Base-by-base conservation (phyloP, 1,140 invertebrate species). In the Doryteuthis pealeii region DNA sequence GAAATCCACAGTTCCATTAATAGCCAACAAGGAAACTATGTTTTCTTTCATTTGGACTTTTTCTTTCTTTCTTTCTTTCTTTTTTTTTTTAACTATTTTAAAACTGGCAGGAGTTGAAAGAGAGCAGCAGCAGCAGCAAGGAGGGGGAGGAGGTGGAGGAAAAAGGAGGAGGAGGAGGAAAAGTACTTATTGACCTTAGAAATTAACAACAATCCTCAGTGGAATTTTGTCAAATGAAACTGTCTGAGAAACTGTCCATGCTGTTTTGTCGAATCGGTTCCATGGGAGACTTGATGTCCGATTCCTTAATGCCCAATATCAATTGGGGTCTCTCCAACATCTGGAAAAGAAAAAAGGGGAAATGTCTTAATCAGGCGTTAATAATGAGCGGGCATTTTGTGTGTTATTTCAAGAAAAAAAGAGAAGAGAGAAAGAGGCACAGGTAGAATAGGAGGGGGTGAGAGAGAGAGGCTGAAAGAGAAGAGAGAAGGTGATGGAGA, bases 191-290 rank as follows among this genome's bases (percentile, higher is more conserved):
- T 70, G 35, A 33, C 66, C 22, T 33, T 28, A 35, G 33, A 43
- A 6, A 70, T 33, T 43, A n/a, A 71, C 28, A 15, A 66, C 28
- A 70, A 62, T 68, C 40, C 26, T n/a, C 14, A 54, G 73, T 73
- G 75, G 45, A 49, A 31, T 65, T 49, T 18, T 12, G 49, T 74
- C 67, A 79, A 66, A 76, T 73, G 40, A 76, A 69, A 68, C 79
- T 81, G 65, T 83, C 82, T 10, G 71, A 77, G 35, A 83, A 76
- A 43, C 78, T 79, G 74, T 83, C 82, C 18, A 83, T 70, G 76
- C 77, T 83, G 73, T 82, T 80, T 30, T 80, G 80, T 65, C 76
- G 74, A n/a, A 77, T 78, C 14, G 78, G 73, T n/a, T 73, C 70
- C 73, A 78, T 79, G 43, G 43, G 30, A 28, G 30, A 26, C 33